Evolutionary conservation across 2,888 invertebrate species (phyloP).

Genomic region (Himalopsyche tibetana): DNA sequence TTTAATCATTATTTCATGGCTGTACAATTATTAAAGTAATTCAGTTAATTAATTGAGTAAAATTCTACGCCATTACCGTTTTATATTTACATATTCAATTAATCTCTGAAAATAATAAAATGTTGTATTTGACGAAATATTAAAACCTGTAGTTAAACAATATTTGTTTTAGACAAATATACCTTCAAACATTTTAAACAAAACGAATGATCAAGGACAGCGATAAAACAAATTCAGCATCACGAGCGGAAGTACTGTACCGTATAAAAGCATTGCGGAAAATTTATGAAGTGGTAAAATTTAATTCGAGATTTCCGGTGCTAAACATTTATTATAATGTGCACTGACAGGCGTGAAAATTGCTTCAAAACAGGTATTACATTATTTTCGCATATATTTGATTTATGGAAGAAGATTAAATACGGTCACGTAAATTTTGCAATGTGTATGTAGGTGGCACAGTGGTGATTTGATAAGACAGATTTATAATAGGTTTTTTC

Average conservation of each 20-base stretch:
- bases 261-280: constrained; percentile 13
- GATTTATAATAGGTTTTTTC: no score
- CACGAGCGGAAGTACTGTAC: constrained; percentile 50
- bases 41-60: no score
- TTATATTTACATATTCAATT: no score
- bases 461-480: no score
- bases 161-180: no score
- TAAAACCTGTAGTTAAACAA: no score
- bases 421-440: background rate
- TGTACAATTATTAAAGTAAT: no score
- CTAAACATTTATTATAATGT: constrained; percentile 40
- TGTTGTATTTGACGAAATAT: no score
- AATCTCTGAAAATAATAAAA: no score
- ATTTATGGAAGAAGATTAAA: constrained; percentile 5
- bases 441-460: no score
- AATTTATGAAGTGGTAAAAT: constrained; percentile 52
- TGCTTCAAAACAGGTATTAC: constrained; percentile 38
- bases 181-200: background rate
- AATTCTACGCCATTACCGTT: no score
- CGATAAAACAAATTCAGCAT: background rate
- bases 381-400: constrained; percentile 12
- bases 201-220: constrained; percentile 1
- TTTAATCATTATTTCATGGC: no score
- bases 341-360: constrained; percentile 38
- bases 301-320: constrained; percentile 53